Evolutionary conservation across 2,888 invertebrate species (phyloP), one percentile per base, ranked within the genome.

Genomic region (Lasius platythorax): DNA sequence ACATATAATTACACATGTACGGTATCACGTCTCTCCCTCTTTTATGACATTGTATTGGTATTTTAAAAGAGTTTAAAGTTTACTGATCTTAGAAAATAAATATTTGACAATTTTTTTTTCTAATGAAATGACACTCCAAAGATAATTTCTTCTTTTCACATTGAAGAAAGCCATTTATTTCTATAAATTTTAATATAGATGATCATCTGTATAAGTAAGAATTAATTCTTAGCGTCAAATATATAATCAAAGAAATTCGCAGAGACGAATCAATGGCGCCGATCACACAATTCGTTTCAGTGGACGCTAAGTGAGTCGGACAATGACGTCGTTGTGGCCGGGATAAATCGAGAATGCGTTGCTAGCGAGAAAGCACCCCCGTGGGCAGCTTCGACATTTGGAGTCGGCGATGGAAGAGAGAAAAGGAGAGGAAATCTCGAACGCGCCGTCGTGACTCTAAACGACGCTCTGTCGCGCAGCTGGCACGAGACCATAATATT

Each of bases 401-500:
- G n/a, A 11, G n/a, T 79, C 58, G 33, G 40, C 68, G 68, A 56
- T 18, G 37, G 4, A 28, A 76, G 37, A 37, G 43, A 37, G 33
- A 33, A 6, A 56, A 23, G 40, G 28, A 63, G 64, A 78, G 78
- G 56, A 53, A 30, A 68, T 50, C 53, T 28, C 30, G 58, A 46
- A 43, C 12, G 53, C 15, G 53, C 15, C 37, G 53, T n/a, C 79
- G 79, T 79, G 72, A 79, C 79, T 79, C 23, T 23, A 72, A 72
- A 72, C 72, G 78, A 72, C 78, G 78, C 78, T 79, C 58, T 72
- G 78, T 56, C 58, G 81, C 63, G 84, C 88, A 88, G 88, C 88
- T 88, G 88, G 72, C 37, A n/a, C 56, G 46, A 53, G 67, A 37
- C 67, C 85, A 83, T 86, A 86, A 88, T 88, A 86, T 86, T 88